A percentile compares a stretch with the other conserved stretches of the same genome.
Evolutionary conservation across 2,113 vertebrate species (phyloP).

Genomic region (Hyaena hyaena): DNA sequence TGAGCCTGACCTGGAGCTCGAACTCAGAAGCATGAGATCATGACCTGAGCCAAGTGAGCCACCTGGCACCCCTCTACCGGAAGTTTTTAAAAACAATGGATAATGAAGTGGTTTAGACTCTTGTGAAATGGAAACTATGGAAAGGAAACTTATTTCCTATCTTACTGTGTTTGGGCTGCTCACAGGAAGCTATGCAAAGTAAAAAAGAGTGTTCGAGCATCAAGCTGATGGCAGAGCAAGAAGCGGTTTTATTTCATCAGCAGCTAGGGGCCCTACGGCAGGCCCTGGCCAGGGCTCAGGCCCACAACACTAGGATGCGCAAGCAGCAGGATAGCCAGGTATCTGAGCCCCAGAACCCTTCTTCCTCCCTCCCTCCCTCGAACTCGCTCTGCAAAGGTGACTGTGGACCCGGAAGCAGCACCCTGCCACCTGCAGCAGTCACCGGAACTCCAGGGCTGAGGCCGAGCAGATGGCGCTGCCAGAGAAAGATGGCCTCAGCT

Average conservation of each 20-base stretch:
- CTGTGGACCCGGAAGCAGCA: rapidly evolving
- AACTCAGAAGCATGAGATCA: no score
- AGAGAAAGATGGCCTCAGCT: neutral
- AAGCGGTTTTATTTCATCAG: conserved; percentile 79
- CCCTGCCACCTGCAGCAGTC: neutral
- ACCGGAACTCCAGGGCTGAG: neutral
- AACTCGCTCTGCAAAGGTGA: neutral
- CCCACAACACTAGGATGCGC: conserved; percentile 74
- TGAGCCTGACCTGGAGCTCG: no score
- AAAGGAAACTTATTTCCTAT: neutral
- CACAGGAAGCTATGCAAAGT: conserved; percentile 84
- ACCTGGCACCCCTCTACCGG: no score
- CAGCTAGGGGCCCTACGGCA: conserved; percentile 83
- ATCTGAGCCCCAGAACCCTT: neutral
- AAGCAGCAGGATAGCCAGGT: conserved; percentile 84
- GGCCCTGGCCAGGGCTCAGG: conserved; percentile 80
- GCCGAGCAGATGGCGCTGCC: neutral
- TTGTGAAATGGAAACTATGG: neutral
- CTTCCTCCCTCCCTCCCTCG: neutral
- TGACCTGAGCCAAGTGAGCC: no score
- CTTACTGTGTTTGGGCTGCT: conserved; percentile 29
- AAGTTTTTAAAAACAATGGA: neutral
- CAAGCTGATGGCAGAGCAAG: conserved; percentile 84
- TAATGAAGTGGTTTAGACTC: neutral
- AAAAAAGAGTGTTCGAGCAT: conserved; percentile 78